Percentiles rank a stretch among this genome's conserved stretches.
Conservation (phyloP, 92 coral and sea anemone genomes). For the Bergia puertoricense region DNA sequence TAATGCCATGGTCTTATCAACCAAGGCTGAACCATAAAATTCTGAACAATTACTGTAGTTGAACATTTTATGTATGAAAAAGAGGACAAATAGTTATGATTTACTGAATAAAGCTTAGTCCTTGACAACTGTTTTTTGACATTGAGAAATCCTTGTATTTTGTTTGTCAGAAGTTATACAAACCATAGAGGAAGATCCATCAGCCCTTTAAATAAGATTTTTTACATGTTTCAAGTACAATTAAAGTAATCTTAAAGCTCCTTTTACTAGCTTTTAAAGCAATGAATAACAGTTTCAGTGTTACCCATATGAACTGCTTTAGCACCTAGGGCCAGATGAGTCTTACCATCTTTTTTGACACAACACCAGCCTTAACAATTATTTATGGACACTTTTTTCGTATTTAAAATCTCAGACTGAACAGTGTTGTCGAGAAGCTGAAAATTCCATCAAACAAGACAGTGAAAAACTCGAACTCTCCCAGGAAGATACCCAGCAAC, state of each 20-base stretch:
- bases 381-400: background rate
- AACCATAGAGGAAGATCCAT: background rate
- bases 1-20: no score
- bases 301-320: background rate
- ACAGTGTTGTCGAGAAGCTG: background rate
- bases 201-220: no score
- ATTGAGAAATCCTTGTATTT: no score
- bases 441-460: conserved; percentile 27
- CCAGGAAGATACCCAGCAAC: conserved; percentile 32
- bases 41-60: no score
- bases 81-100: no score
- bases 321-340: background rate
- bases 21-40: no score
- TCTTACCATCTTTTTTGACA: background rate
- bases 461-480: conserved; percentile 20
- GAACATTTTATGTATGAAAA: no score
- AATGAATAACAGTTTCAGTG: background rate
- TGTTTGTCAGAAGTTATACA: no score
- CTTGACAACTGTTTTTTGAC: no score
- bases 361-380: background rate
- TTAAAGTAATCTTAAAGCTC: background rate
- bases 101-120: no score
- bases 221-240: background rate
- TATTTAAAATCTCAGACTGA: conserved; percentile 3
- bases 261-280: background rate